Base-by-base conservation (phyloP, 2,888 invertebrate genomes). In the Flabesymbios commensalis region DNA sequence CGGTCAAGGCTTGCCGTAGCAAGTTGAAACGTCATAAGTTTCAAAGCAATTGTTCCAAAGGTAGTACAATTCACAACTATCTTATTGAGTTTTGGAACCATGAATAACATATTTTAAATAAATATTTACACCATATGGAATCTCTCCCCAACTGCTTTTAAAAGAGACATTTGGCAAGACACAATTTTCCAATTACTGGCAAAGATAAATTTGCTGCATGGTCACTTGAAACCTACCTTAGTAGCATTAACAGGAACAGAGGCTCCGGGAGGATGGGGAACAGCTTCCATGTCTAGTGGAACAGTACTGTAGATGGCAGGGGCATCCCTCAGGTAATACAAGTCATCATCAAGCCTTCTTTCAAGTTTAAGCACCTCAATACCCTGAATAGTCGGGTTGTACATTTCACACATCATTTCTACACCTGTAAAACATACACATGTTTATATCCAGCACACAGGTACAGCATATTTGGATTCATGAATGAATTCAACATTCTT, bases 341-440 rank as follows among this genome's bases (percentile, higher is more conserved):
- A 84, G 74, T 92, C 88, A 29, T 91, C 89, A 83, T 99, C 99
- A 24, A 98, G 84, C 55, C 98, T 87, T 80, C 93, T 96, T 81
- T 99, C 98, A 36, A 99, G 85, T 36, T 90, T 88, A 17, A 99
- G 83, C 1, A 97, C 92, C 84, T 96, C 93, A 36, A 99, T 90
- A 77, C 88, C 90, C 73, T 90, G 90, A 66, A 99, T 87, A 0
- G 91, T 89, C 17, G 99, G 98, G 83, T 94, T 96, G 77, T 99
- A 99, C 77, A 98, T 84, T 64, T 95, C 90, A 84, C 91, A 97
- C 69, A 86, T 82, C 71, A 91, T 86, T 84, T 90, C 90, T 51
- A 89, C 82, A 29, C 87, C 87, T 87, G 71, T 14, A 7, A n/a
- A 10, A 36, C n/a, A n/a, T 36, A 36, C n/a, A 10, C 10, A 36